A percentile compares a stretch with the other conserved stretches of the same genome.
Evolutionary conservation across 2,888 invertebrate species (phyloP).

Genomic region (Periphyllus acericola): DNA sequence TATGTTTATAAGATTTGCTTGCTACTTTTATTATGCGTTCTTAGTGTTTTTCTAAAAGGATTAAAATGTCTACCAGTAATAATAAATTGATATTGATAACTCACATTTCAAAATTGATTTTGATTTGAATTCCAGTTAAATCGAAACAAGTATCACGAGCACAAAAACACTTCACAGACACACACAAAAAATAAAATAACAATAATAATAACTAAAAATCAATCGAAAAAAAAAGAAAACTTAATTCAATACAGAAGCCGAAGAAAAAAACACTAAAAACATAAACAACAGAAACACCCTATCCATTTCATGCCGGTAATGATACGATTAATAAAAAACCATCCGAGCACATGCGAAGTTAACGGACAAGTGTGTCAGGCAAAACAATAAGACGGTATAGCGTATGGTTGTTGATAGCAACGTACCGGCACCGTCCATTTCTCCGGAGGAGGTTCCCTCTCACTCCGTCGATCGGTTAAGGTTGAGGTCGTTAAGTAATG

Average conservation of each 20-base stretch:
- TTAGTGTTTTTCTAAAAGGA: too few species aligned
- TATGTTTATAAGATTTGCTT: too few species aligned
- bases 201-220: background rate
- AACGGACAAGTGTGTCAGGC: conserved; percentile 54
- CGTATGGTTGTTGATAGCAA: conserved; percentile 15
- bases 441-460: conserved; percentile 54
- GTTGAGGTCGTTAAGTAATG: conserved; percentile 59
- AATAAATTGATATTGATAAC: background rate
- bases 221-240: background rate
- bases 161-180: conserved; percentile 14
- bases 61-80: background rate
- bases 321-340: conserved; percentile 27
- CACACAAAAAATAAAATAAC: too few species aligned
- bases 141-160: background rate
- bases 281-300: background rate
- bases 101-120: conserved; percentile 24
- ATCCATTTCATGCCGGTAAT: background rate
- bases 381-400: conserved; percentile 46
- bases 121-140: background rate
- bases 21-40: too few species aligned
- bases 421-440: conserved; percentile 29
- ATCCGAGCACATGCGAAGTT: conserved; percentile 50
- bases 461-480: conserved; percentile 56
- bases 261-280: background rate
- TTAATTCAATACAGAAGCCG: background rate